phyloP scores from a whole-genome alignment of 2,113 vertebrate genomes.

The Ctenodactylus gundi region DNA sequence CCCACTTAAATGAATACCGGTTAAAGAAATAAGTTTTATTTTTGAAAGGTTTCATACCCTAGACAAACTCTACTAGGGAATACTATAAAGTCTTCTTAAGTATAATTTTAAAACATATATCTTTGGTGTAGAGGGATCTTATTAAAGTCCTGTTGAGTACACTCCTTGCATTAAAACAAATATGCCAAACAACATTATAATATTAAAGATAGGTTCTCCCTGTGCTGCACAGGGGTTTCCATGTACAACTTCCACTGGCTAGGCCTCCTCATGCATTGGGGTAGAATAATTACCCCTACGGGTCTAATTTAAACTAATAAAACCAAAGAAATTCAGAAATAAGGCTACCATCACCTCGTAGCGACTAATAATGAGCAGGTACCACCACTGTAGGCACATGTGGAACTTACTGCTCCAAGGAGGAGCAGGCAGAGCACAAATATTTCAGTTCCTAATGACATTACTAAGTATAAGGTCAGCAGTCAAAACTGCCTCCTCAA shows the following conservation, averaged over 20 bases:
- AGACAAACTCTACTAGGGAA: slow-evolving; percentile 71
- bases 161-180: slow-evolving; percentile 52
- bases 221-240: slow-evolving; percentile 7
- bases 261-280: slow-evolving; percentile 40
- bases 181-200: slow-evolving; percentile 59
- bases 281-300: slow-evolving; percentile 66
- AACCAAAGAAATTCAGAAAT: slow-evolving; percentile 62
- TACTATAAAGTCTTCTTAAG: slow-evolving; percentile 69
- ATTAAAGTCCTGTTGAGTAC: slow-evolving; percentile 73
- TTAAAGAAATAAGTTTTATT: slow-evolving; percentile 80
- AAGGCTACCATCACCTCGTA: slow-evolving; percentile 55
- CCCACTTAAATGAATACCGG: slow-evolving; percentile 78
- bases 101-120: slow-evolving; percentile 71
- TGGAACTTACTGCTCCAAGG: slow-evolving; percentile 7
- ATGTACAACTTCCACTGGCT: slow-evolving; percentile 56
- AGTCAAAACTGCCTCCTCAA: slow-evolving; percentile 20
- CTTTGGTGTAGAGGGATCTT: slow-evolving; percentile 66
- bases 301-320: slow-evolving; percentile 76
- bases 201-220: slow-evolving; percentile 57
- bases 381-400: slow-evolving; percentile 9
- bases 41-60: slow-evolving; percentile 71
- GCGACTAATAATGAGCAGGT: slow-evolving; percentile 10
- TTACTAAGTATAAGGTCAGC: neutral
- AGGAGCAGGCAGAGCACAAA: neutral
- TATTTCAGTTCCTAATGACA: neutral